These are phyloP conservation scores for Sebastes aleutianus DNA, from an alignment of 2,797 vertebrate species.

Conservation along the genomic window DNA sequence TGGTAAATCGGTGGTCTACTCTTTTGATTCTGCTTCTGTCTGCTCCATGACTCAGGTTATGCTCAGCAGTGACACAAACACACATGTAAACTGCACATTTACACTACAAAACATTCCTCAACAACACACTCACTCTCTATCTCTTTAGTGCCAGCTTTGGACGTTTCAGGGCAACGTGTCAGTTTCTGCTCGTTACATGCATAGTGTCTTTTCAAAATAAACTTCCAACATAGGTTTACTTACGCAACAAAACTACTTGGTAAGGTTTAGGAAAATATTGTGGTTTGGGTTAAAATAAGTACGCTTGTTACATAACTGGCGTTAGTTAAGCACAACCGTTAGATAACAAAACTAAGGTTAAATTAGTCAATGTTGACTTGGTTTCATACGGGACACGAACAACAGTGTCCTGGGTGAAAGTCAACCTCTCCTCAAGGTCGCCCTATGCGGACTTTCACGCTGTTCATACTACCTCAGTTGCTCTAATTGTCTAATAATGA, in stretches of 20 bases:
- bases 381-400: no score
- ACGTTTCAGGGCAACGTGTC: no score
- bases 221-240: background rate
- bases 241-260: background rate
- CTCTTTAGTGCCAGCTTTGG: no score
- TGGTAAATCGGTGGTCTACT: background rate
- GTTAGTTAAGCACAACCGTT: background rate
- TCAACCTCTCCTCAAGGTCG: no score
- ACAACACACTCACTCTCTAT: background rate
- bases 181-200: background rate
- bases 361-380: no score
- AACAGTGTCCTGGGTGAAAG: no score
- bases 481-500: background rate
- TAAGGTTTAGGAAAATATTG: background rate
- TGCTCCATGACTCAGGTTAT: background rate
- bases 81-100: background rate
- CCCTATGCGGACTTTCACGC: no score
- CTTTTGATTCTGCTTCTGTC: background rate
- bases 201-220: background rate
- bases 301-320: background rate
- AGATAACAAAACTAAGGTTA: background rate
- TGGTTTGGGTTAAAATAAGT: background rate
- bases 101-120: background rate
- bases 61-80: background rate
- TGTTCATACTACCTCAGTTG: background rate